These are phyloP conservation scores for Drosophila hydei DNA, from an alignment of 1,140 invertebrate species.

Conservation along the genomic window DNA sequence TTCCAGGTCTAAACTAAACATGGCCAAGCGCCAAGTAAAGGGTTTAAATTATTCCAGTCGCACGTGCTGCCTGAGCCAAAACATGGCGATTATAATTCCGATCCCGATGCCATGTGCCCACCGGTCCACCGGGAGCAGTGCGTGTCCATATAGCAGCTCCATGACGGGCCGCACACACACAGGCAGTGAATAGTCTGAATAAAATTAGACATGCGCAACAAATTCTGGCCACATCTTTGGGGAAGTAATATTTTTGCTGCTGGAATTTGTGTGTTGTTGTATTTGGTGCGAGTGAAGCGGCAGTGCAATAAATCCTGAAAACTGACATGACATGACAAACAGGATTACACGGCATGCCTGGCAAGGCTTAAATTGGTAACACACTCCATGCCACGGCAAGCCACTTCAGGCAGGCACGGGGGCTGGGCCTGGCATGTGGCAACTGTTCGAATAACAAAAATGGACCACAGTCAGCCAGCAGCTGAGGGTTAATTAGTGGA, in stretches of 20 bases:
- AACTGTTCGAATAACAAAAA: constrained; percentile 48
- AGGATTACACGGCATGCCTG: constrained; percentile 75
- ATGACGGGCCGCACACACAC: too few relatives aligned
- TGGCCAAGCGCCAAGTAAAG: constrained; percentile 69
- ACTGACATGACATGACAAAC: constrained; percentile 83
- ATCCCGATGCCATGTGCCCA: constrained; percentile 20
- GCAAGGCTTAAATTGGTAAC: constrained; percentile 80
- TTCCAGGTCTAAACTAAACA: constrained; percentile 46
- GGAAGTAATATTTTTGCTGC: constrained; percentile 45
- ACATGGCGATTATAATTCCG: constrained; percentile 13
- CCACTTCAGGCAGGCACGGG: too few relatives aligned
- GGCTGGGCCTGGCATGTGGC: constrained; percentile 43
- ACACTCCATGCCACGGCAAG: constrained; percentile 59
- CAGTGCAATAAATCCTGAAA: constrained; percentile 80
- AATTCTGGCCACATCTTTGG: constrained; percentile 61
- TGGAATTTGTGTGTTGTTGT: constrained; percentile 46
- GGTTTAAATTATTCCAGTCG: constrained; percentile 56
- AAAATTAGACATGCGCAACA: constrained; percentile 57
- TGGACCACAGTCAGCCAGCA: constrained; percentile 50
- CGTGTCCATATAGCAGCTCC: constrained; percentile 12
- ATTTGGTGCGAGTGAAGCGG: constrained; percentile 49
- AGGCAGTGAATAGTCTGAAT: constrained; percentile 51
- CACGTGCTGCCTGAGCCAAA: constrained; percentile 47
- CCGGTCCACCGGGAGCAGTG: constrained; percentile 3
- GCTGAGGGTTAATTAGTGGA: constrained; percentile 80